Evolutionary conservation across 2,888 invertebrate species (phyloP).

Genomic region (Drosophila kuntzei): DNA sequence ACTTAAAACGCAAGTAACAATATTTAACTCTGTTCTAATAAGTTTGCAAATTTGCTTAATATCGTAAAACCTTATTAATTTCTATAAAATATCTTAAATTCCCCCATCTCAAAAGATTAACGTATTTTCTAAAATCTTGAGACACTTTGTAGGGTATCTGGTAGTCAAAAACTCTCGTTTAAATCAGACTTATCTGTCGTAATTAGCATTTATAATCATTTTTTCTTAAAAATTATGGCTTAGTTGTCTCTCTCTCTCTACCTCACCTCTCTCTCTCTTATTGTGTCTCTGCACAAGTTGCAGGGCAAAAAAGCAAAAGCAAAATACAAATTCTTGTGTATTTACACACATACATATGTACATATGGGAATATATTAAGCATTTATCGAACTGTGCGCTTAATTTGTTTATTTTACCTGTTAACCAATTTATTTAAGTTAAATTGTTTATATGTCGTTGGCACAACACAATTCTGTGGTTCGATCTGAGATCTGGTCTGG

Average conservation of each 20-base stretch:
- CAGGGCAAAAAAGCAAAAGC: slow-evolving; percentile 3
- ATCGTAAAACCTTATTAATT: no score
- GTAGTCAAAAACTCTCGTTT: background rate
- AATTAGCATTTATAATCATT: slow-evolving; percentile 14
- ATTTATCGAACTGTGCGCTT: slow-evolving; percentile 69
- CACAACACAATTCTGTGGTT: slow-evolving; percentile 50
- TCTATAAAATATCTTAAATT: no score
- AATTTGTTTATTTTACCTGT: slow-evolving; percentile 78
- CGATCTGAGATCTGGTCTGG: slow-evolving; percentile 58
- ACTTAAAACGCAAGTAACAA: no score
- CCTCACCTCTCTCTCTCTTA: background rate
- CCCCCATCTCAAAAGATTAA: no score
- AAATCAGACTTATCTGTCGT: background rate
- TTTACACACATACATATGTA: slow-evolving; percentile 10
- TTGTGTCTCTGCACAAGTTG: slow-evolving; percentile 7
- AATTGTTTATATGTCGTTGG: slow-evolving; percentile 72
- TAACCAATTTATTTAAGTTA: slow-evolving; percentile 75
- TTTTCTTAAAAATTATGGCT: slow-evolving; percentile 4
- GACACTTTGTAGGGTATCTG: background rate
- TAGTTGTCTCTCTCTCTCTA: slow-evolving; percentile 4
- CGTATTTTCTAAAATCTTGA: no score
- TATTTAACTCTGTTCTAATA: no score
- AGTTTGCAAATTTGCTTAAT: no score
- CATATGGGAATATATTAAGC: slow-evolving; percentile 24
- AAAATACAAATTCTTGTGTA: slow-evolving; percentile 9